Percentiles rank a stretch among this genome's conserved stretches.
Evolutionary conservation across 2,888 invertebrate genomes (phyloP).

Genomic region (Napeogenes inachia): DNA sequence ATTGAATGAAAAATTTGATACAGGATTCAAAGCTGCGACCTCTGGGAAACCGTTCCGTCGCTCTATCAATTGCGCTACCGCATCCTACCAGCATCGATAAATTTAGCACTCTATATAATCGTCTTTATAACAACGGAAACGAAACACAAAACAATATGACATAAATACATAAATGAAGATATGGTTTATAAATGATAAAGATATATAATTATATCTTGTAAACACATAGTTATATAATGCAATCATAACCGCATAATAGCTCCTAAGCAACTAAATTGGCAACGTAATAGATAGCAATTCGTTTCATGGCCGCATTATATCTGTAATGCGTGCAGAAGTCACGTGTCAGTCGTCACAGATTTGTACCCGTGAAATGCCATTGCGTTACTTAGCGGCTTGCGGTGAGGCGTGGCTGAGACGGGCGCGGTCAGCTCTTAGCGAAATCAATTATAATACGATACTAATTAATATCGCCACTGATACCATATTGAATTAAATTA

Average conservation of each 20-base stretch:
- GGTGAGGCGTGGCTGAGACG: constrained; percentile 51
- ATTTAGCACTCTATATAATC: too few species aligned
- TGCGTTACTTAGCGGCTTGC: constrained; percentile 54
- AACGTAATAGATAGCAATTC: constrained; percentile 10
- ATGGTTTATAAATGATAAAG: background rate
- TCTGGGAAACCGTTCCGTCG: too few species aligned
- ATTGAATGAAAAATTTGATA: too few species aligned
- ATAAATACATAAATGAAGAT: too few species aligned
- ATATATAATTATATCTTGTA: background rate
- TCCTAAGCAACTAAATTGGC: background rate
- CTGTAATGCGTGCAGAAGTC: constrained; percentile 24
- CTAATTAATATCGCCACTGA: constrained; percentile 34
- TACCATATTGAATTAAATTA: constrained; percentile 32
- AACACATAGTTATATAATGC: background rate
- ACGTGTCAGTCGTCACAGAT: constrained; percentile 62
- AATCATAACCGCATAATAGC: background rate
- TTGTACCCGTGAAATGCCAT: constrained; percentile 58
- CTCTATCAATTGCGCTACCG: too few species aligned
- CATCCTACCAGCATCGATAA: too few species aligned
- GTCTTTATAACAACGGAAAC: too few species aligned
- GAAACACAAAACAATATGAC: too few species aligned
- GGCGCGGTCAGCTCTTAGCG: constrained; percentile 52
- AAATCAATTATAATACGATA: constrained; percentile 40
- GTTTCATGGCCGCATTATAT: constrained; percentile 29
- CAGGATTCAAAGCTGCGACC: too few species aligned